These are phyloP conservation scores for Monopterus albus DNA, from an alignment of 2,113 vertebrate genomes.

Conservation along the genomic window DNA sequence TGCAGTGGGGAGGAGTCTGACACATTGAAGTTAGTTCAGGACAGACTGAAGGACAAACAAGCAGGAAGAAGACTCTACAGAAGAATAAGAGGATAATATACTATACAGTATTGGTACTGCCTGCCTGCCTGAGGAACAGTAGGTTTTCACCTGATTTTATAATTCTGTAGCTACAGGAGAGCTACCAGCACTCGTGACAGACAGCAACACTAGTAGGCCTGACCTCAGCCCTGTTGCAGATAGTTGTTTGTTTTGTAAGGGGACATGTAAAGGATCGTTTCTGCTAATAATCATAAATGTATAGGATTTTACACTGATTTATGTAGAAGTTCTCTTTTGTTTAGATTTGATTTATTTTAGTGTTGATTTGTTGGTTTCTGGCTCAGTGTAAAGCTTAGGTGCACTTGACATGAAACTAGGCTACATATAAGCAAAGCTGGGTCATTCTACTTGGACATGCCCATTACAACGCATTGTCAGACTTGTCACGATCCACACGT, in stretches of 20 bases:
- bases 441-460: too few relatives aligned
- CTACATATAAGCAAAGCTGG: neutral
- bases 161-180: neutral
- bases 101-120: too few relatives aligned
- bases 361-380: neutral
- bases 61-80: constrained; percentile 27
- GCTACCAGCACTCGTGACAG: accelerated
- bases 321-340: neutral
- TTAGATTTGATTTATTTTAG: neutral
- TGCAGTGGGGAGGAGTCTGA: constrained; percentile 73
- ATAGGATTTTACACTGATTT: too few relatives aligned
- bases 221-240: neutral
- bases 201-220: constrained; percentile 14
- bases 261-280: neutral
- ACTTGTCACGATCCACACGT: neutral
- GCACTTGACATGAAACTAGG: neutral
- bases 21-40: constrained; percentile 58
- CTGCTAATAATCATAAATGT: too few relatives aligned
- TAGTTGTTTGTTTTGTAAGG: neutral
- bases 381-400: neutral
- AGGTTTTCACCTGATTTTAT: constrained; percentile 37
- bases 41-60: constrained; percentile 82
- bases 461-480: neutral
- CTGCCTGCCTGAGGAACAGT: constrained; percentile 39
- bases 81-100: constrained; percentile 18